Conservation (phyloP, 2,113 vertebrate genomes). For the Alosa alosa region DNA sequence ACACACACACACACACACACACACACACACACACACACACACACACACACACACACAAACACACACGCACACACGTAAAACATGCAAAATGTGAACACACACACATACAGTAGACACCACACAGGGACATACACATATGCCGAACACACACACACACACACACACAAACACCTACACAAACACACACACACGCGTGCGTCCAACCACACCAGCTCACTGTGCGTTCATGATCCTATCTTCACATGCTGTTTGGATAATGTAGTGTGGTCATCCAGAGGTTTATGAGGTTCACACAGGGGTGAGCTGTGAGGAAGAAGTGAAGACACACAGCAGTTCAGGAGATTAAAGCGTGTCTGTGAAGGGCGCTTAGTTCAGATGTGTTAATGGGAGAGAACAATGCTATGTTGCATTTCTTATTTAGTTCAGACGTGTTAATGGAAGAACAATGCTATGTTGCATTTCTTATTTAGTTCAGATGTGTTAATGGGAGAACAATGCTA, state of each 20-base stretch:
- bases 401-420: too few relatives aligned
- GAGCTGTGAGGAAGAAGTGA: constrained; percentile 68
- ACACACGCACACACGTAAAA: constrained; percentile 53
- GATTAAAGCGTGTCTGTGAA: constrained; percentile 36
- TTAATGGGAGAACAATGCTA: constrained; percentile 33
- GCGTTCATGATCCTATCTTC: constrained; percentile 69
- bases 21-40: constrained; percentile 47
- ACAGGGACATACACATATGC: too few relatives aligned
- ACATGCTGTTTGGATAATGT: constrained; percentile 70
- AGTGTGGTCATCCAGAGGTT: constrained; percentile 63
- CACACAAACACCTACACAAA: constrained; percentile 54
- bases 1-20: too few relatives aligned
- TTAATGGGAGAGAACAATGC: background rate
- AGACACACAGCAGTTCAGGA: constrained; percentile 63
- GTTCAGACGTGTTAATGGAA: too few relatives aligned
- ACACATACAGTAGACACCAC: too few relatives aligned
- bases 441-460: too few relatives aligned
- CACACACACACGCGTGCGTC: constrained; percentile 52
- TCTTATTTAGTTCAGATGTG: background rate
- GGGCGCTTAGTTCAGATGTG: background rate
- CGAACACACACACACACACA: too few relatives aligned
- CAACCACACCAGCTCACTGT: constrained; percentile 63
- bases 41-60: constrained; percentile 57
- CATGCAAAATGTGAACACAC: too few relatives aligned
- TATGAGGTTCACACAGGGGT: constrained; percentile 69